Evolutionary conservation across 2,113 vertebrate species (phyloP), one percentile per base, ranked within the genome.

Genomic region (Saiga tatarica): DNA sequence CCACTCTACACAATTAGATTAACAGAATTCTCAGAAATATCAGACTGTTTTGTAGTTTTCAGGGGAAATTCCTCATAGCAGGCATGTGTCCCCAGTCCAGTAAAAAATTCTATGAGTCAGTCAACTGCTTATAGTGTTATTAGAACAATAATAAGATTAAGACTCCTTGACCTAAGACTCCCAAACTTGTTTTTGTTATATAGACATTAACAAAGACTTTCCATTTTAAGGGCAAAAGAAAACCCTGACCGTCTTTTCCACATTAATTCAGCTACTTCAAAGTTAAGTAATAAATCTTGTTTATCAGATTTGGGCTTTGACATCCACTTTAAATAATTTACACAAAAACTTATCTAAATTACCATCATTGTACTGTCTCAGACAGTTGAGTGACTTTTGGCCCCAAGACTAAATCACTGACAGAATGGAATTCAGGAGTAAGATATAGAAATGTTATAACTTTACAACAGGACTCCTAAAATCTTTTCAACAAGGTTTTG

Each of bases 391-490:
- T 11, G 3, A 21, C 26, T 39, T 92, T 60, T 26, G 26, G 30
- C 52, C 89, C 67, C 26, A 55, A 45, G 64, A 62, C 2, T 53
- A 45, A 64, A 39, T 95, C 59, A 84, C 57, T 36, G 55, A 87
- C 21, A 86, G 28, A 87, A 87, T 52, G 71, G 19, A 82, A 81
- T 71, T 53, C 19, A 88, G 50, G 19, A 79, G 5, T 95, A 71
- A 83, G 78, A 93, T 28, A 97, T 52, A 96, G 55, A 78, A 91
- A 91, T 97, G 55, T 15, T 45, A 71, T 16, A 39, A 86, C 42
- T 84, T 91, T 89, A 81, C 15, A 91, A 45, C 7, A 23, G 21
- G 82, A 64, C 33, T 84, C 52, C 60, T 76, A 76, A 96, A 89
- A 94, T 16, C 52, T 55, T 59, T 45, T 14, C 33, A 26, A 84